These are phyloP conservation scores for Albula glossodonta DNA, from an alignment of 2,113 vertebrate genomes.

Conservation along the genomic window DNA sequence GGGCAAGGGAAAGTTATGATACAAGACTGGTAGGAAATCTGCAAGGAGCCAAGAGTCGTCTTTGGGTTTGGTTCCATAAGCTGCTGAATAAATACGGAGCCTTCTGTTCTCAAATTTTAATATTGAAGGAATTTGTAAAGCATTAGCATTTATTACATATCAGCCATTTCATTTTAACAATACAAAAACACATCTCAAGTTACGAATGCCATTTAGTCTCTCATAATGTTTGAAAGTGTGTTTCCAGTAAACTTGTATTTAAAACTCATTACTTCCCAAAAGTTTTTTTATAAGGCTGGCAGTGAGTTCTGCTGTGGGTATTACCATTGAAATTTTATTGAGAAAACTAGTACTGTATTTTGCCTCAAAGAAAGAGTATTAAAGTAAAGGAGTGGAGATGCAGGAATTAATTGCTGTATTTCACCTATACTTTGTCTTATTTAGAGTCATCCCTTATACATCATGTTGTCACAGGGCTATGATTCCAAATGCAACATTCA, in stretches of 20 bases:
- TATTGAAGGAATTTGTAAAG: conserved; percentile 18
- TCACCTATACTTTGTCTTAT: no score
- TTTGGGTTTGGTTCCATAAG: background rate
- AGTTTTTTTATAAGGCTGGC: conserved; percentile 49
- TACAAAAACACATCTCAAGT: conserved; percentile 7
- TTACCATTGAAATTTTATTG: conserved; percentile 18
- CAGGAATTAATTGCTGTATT: no score
- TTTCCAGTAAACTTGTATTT: conserved; percentile 43
- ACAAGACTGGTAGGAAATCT: conserved; percentile 2
- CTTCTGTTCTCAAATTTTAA: conserved; percentile 15
- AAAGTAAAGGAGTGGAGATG: no score
- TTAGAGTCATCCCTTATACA: no score
- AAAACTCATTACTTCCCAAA: conserved; percentile 28
- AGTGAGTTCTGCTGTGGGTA: conserved; percentile 34
- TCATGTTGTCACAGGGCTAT: no score
- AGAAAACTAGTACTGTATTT: no score
- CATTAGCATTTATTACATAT: conserved; percentile 24
- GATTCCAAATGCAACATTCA: no score
- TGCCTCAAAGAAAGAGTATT: no score
- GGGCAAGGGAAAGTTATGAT: background rate
- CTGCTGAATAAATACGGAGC: background rate
- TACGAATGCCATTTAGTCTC: conserved; percentile 40
- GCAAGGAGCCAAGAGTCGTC: background rate
- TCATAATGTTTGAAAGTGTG: conserved; percentile 33
- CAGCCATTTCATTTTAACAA: conserved; percentile 29